These are phyloP conservation scores for Catharus fuscescens DNA, from an alignment of 2,113 vertebrate species.

Conservation along the genomic window DNA sequence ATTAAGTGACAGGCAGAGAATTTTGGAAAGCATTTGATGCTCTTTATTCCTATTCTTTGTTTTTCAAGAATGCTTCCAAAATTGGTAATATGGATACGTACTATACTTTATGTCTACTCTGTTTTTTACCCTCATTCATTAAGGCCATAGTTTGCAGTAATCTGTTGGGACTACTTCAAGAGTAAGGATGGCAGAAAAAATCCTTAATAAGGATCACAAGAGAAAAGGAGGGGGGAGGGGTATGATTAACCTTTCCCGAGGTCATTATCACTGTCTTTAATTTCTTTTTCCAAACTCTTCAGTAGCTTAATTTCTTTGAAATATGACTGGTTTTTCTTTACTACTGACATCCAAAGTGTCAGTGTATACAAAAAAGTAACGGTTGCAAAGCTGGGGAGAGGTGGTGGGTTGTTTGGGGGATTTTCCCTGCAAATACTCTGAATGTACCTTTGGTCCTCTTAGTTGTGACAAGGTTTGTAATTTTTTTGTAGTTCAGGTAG, in stretches of 20 bases:
- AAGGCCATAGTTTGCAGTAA: not conserved
- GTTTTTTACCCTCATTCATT: not conserved
- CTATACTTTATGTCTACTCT: not conserved
- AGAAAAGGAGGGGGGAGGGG: not conserved
- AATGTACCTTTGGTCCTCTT: not conserved
- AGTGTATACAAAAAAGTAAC: not conserved
- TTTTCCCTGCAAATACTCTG: not conserved
- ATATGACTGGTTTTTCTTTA: not conserved
- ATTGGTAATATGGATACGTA: not conserved
- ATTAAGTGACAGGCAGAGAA: not conserved
- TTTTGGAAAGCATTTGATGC: not conserved
- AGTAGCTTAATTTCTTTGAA: not conserved
- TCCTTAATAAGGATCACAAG: not conserved
- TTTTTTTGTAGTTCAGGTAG: not conserved
- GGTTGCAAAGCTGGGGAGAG: not conserved
- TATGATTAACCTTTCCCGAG: conserved; percentile 9
- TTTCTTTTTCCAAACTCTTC: not conserved
- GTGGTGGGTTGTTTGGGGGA: accelerated
- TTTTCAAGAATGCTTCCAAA: not conserved
- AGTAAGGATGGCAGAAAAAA: not conserved
- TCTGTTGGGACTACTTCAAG: not conserved
- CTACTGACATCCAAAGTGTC: not conserved
- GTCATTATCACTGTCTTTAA: not conserved
- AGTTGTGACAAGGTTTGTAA: not conserved
- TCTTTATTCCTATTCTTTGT: not conserved